Conservation (phyloP, 2,797 vertebrate species). For the Rhinogobio ventralis region DNA sequence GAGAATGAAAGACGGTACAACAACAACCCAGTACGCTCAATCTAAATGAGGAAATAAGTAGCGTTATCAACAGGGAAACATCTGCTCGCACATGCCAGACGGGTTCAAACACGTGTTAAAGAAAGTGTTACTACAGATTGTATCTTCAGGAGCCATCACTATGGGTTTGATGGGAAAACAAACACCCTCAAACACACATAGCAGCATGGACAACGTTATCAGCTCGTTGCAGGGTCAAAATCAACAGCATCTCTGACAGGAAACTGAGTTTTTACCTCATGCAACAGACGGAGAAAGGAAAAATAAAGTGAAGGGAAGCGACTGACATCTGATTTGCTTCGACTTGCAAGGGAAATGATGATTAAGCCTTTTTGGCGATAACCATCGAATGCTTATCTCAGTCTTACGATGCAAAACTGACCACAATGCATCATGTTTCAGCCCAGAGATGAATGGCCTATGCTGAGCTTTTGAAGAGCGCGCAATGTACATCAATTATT, state of each 20-base stretch:
- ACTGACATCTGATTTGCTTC: conserved; percentile 20
- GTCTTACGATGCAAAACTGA: conserved; percentile 26
- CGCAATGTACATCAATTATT: conserved; percentile 37
- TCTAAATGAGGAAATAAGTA: conserved; percentile 47
- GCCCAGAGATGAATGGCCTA: conserved; percentile 4
- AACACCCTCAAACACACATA: background rate
- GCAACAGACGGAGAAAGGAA: background rate
- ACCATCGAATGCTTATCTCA: conserved; percentile 30
- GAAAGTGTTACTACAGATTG: background rate
- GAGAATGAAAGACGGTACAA: conserved; percentile 9
- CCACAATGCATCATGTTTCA: conserved; percentile 37
- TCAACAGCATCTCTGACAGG: conserved; percentile 26
- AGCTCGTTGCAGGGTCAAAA: conserved; percentile 16
- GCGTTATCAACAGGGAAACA: conserved; percentile 56
- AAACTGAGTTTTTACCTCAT: conserved; percentile 18
- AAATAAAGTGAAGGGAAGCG: background rate
- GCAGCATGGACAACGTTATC: background rate
- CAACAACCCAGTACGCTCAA: conserved; percentile 4
- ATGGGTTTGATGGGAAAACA: background rate
- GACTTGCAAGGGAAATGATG: conserved; percentile 21
- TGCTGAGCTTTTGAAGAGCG: background rate
- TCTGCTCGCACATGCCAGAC: conserved; percentile 41
- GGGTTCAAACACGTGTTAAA: conserved; percentile 6
- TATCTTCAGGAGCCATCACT: background rate
- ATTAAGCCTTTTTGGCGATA: conserved; percentile 35